These are phyloP conservation scores for Cygnus buccinator DNA, from an alignment of 2,113 vertebrate genomes.

Conservation along the genomic window DNA sequence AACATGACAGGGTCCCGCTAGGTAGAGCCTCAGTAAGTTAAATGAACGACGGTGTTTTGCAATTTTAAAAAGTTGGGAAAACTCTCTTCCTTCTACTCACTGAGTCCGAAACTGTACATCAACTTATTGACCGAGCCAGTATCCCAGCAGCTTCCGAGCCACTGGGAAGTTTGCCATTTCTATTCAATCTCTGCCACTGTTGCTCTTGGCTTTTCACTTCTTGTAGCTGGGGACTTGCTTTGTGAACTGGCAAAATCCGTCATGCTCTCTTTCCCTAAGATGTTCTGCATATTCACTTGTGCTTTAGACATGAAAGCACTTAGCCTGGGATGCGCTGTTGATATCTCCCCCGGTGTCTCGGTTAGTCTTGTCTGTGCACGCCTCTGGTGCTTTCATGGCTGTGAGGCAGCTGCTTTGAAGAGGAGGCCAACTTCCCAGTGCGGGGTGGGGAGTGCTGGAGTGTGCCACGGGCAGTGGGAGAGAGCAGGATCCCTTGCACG, in stretches of 20 bases:
- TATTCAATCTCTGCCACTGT: background rate
- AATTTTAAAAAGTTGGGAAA: background rate
- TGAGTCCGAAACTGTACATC: background rate
- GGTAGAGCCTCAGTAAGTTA: background rate
- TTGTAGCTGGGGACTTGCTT: background rate
- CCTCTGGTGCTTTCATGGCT: background rate
- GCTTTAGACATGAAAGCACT: background rate
- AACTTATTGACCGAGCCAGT: background rate
- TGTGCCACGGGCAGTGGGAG: background rate
- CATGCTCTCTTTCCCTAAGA: background rate
- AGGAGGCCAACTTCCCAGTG: background rate
- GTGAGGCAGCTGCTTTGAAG: conserved; percentile 26
- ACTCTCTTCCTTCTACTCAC: background rate
- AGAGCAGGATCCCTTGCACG: background rate
- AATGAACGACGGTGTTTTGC: background rate
- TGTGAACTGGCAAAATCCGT: background rate
- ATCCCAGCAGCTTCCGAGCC: background rate
- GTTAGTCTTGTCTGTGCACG: background rate
- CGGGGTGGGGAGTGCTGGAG: background rate
- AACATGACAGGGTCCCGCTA: background rate
- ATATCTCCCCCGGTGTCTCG: background rate
- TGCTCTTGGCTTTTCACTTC: background rate
- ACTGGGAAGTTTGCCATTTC: background rate
- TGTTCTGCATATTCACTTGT: background rate
- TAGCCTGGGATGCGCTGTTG: background rate